Conservation (phyloP, 2,888 invertebrate genomes). For the Autographa gamma region DNA sequence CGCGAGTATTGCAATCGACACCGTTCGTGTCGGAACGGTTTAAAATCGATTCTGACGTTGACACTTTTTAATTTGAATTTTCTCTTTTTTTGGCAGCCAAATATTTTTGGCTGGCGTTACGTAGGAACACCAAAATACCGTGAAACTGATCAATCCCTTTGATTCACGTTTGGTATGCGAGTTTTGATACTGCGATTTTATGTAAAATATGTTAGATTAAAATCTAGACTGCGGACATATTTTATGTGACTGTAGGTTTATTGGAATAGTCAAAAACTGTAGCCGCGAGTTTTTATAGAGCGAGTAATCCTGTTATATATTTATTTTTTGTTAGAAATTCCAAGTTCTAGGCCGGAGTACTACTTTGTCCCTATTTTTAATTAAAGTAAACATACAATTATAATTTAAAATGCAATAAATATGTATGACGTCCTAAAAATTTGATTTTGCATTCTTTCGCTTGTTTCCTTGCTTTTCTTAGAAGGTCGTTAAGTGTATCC, state of each 20-base stretch:
- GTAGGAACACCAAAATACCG: constrained; percentile 19
- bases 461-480: constrained; percentile 36
- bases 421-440: constrained; percentile 38
- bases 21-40: constrained; percentile 50
- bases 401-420: constrained; percentile 30
- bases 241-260: not conserved
- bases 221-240: constrained; percentile 9
- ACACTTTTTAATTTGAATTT: constrained; percentile 74
- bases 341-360: too few species aligned
- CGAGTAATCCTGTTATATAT: not conserved
- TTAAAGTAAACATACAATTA: not conserved
- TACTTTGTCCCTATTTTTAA: too few species aligned
- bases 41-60: constrained; percentile 65
- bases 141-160: constrained; percentile 31
- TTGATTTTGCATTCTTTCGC: constrained; percentile 35
- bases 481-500: constrained; percentile 50
- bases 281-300: not conserved
- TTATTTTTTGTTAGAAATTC: too few species aligned
- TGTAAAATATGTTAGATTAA: constrained; percentile 14
- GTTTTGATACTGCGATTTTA: not conserved
- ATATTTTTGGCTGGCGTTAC: constrained; percentile 37
- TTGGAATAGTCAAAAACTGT: not conserved
- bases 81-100: constrained; percentile 58
- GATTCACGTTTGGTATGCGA: constrained; percentile 33
- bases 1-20: constrained; percentile 66